phyloP scores from a whole-genome alignment of 2,113 vertebrate species.

The Pseudorasbora parva region DNA sequence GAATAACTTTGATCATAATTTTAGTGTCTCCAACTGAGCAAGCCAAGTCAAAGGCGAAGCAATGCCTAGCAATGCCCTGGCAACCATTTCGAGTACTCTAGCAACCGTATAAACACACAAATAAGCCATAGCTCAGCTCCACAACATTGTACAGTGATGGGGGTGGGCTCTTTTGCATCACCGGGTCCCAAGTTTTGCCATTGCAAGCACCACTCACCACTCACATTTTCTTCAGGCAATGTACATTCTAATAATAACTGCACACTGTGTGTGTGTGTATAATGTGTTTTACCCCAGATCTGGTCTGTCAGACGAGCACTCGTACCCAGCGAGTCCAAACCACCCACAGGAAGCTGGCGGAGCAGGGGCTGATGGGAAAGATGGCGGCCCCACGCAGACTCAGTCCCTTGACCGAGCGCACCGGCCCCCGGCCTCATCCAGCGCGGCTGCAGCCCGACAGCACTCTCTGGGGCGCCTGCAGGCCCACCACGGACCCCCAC shows the following conservation, averaged over 20 bases:
- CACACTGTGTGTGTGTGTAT: background rate
- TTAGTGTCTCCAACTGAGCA: no score
- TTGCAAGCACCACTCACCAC: no score
- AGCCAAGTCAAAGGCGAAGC: no score
- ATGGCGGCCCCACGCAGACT: slow-evolving; percentile 70
- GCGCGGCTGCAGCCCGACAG: slow-evolving; percentile 71
- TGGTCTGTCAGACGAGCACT: slow-evolving; percentile 80
- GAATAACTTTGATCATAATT: no score
- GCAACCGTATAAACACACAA: no score
- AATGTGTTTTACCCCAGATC: slow-evolving; percentile 67
- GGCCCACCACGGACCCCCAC: slow-evolving; percentile 71
- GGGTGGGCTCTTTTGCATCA: no score
- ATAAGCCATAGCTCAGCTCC: no score
- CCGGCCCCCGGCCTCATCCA: slow-evolving; percentile 64
- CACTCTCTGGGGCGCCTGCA: slow-evolving; percentile 84
- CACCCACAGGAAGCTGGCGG: slow-evolving; percentile 74
- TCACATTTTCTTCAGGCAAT: no score
- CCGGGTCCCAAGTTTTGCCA: no score
- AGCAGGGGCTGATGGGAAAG: slow-evolving; percentile 75
- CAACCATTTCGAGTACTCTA: no score
- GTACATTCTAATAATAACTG: background rate
- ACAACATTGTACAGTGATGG: no score
- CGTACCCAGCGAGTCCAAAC: slow-evolving; percentile 78
- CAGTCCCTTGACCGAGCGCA: slow-evolving; percentile 80
- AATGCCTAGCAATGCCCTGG: no score